Percentiles rank a stretch among this genome's conserved stretches.
Evolutionary conservation across 2,797 vertebrate species (phyloP).

Genomic region (Anas bernieri): DNA sequence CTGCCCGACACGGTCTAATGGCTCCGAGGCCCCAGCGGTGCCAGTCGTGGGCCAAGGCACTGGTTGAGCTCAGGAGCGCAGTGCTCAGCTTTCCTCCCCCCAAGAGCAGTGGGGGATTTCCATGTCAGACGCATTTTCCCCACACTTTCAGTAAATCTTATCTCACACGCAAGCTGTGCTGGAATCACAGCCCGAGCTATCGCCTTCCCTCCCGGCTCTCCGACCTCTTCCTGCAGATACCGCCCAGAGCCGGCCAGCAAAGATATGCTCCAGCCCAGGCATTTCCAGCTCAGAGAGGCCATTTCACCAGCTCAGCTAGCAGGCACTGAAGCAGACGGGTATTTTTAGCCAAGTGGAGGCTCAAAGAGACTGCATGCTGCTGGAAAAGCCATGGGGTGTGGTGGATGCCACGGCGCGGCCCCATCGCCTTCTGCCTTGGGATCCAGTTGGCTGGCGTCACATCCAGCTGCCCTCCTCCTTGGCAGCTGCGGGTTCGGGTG

Average conservation of each 20-base stretch:
- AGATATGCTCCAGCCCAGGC: slow-evolving; percentile 20
- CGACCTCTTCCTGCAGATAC: slow-evolving; percentile 18
- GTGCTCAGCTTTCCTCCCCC: too few relatives aligned
- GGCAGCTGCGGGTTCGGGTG: neutral
- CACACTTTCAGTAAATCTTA: slow-evolving; percentile 20
- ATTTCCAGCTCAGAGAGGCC: slow-evolving; percentile 15
- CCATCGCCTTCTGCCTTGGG: neutral
- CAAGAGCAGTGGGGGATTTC: too few relatives aligned
- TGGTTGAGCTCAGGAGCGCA: neutral
- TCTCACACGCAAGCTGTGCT: neutral
- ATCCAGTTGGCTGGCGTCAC: neutral
- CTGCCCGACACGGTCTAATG: neutral
- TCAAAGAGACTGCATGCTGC: accelerated
- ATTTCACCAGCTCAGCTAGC: neutral
- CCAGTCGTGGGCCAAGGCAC: neutral
- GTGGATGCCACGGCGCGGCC: neutral
- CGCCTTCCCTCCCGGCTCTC: neutral
- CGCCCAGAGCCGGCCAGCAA: neutral
- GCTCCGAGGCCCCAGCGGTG: neutral
- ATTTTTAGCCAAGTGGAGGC: neutral
- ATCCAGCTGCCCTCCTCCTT: neutral
- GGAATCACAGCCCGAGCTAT: neutral
- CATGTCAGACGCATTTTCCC: neutral
- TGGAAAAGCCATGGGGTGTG: accelerated
- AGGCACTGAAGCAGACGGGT: neutral